Conservation (phyloP, 2,888 invertebrate genomes). For the Norana najaformis region DNA sequence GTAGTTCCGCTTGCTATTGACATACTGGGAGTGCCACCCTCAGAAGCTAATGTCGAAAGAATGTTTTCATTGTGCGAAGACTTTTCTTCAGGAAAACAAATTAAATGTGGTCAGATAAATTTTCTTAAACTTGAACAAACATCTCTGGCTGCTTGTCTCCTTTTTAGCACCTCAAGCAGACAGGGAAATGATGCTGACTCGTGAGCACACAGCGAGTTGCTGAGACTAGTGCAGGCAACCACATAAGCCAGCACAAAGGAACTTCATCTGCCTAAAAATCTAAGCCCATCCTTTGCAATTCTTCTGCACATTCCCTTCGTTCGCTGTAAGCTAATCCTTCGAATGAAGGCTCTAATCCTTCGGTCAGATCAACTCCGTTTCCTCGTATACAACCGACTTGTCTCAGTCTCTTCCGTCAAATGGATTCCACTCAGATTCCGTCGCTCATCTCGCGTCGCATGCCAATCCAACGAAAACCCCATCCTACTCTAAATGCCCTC, state of each 20-base stretch:
- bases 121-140: neutral
- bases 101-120: too few relatives aligned
- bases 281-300: neutral
- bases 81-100: too few relatives aligned
- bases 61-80: too few relatives aligned
- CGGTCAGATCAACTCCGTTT: neutral
- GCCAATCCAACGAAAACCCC: neutral
- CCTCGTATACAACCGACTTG: neutral
- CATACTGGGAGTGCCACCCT: too few relatives aligned
- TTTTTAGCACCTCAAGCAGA: neutral
- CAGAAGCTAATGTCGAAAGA: too few relatives aligned
- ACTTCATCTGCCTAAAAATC: neutral
- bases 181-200: neutral
- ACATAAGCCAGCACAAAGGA: too few relatives aligned
- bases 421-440: conserved; percentile 7
- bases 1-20: too few relatives aligned
- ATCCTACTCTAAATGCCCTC: neutral
- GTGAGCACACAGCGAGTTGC: neutral
- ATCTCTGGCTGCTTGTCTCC: neutral
- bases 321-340: neutral
- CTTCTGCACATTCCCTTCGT: neutral
- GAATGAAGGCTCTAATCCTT: conserved; percentile 5
- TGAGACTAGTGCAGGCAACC: neutral
- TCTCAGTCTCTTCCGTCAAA: neutral
- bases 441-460: neutral